phyloP scores from a whole-genome alignment of 2,888 invertebrate species.

The Onchidella celtica region DNA sequence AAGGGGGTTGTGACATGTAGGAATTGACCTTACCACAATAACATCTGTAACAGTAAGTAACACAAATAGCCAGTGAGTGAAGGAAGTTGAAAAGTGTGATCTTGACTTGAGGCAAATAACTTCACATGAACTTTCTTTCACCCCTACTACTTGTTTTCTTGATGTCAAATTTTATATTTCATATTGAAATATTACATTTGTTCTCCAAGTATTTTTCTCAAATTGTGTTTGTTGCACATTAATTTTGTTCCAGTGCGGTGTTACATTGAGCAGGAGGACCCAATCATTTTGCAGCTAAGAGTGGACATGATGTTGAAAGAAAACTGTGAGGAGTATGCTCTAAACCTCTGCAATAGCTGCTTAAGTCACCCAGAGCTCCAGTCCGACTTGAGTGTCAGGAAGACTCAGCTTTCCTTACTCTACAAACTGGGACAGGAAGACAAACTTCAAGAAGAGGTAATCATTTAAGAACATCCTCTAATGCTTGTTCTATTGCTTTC shows the following conservation, averaged over 20 bases:
- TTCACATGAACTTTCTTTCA: no score
- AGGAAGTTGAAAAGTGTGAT: no score
- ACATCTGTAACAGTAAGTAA: no score
- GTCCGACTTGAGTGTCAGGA: constrained; percentile 69
- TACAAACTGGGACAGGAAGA: constrained; percentile 69
- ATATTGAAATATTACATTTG: no score
- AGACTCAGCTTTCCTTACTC: constrained; percentile 72
- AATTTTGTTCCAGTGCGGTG: constrained; percentile 33
- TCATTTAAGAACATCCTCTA: no score
- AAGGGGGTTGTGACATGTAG: no score
- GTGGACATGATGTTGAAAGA: constrained; percentile 77
- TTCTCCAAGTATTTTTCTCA: no score
- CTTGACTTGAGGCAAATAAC: no score
- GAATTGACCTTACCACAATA: no score
- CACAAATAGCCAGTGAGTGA: no score
- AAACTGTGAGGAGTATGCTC: constrained; percentile 78
- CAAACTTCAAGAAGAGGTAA: constrained; percentile 75
- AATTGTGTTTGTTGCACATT: background rate
- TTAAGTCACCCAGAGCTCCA: constrained; percentile 69
- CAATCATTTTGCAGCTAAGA: constrained; percentile 72
- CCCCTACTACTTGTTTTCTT: no score
- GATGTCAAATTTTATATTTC: no score
- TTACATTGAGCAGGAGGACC: constrained; percentile 69
- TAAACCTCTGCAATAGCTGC: constrained; percentile 77
- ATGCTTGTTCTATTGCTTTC: background rate